Conservation (phyloP, 2,113 vertebrate species). For the Rhodinocichla rosea region DNA sequence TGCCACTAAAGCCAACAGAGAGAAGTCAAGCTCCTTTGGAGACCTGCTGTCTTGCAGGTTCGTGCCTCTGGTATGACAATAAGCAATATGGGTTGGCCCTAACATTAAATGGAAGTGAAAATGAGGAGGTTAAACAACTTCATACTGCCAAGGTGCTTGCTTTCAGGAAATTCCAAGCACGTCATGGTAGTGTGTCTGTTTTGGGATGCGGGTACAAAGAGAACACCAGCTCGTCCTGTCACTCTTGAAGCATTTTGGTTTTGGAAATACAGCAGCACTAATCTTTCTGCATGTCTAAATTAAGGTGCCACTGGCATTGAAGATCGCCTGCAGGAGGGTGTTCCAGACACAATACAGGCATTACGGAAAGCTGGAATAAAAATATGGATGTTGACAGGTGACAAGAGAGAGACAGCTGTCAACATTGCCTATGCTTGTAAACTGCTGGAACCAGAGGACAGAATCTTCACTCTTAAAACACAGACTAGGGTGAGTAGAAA, state of each 20-base stretch:
- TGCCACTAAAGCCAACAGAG: not conserved
- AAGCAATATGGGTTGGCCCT: not conserved
- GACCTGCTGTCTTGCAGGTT: not conserved
- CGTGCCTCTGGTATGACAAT: not conserved
- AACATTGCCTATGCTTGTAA: constrained; percentile 90
- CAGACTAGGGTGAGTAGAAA: constrained; percentile 77
- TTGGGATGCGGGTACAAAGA: not conserved
- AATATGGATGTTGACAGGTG: constrained; percentile 95
- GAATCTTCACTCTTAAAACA: constrained; percentile 80
- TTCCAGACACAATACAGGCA: constrained; percentile 88
- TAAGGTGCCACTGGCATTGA: constrained; percentile 92
- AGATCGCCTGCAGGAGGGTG: constrained; percentile 91
- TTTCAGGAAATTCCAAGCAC: not conserved
- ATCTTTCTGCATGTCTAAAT: not conserved
- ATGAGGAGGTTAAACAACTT: not conserved
- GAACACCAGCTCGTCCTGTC: not conserved
- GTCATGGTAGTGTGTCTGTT: not conserved
- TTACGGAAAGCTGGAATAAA: constrained; percentile 88
- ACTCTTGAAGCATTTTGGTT: not conserved
- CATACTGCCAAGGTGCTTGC: not conserved
- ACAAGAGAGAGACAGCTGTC: constrained; percentile 94
- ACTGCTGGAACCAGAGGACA: constrained; percentile 79
- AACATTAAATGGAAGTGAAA: not conserved
- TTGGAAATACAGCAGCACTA: not conserved
- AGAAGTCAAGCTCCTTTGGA: not conserved